Conservation (phyloP, 2,797 vertebrate genomes). For the Clangula hyemalis region DNA sequence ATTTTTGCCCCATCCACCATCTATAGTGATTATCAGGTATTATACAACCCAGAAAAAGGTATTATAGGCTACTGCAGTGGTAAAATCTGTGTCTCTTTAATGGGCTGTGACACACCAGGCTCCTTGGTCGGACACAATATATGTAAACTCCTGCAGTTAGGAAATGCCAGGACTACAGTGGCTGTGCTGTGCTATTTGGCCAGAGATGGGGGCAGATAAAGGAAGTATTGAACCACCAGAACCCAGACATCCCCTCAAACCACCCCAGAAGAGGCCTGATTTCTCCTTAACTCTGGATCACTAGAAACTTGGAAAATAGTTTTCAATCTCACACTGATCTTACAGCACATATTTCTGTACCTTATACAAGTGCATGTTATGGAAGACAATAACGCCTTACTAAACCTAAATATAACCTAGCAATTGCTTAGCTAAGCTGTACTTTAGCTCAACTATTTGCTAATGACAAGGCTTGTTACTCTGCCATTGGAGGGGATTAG, state of each 20-base stretch:
- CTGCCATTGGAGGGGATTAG: not conserved
- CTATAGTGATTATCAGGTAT: not conserved
- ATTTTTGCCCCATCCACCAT: not conserved
- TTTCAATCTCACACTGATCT: not conserved
- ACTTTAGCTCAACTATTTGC: not conserved
- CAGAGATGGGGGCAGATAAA: fast-evolving
- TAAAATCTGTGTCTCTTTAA: not conserved
- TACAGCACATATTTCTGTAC: not conserved
- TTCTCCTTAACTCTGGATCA: not conserved
- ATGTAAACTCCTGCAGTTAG: not conserved
- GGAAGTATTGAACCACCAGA: not conserved
- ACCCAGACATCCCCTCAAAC: not conserved
- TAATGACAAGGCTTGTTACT: not conserved
- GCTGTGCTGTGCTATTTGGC: not conserved
- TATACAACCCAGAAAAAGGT: not conserved
- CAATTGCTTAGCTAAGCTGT: conserved; percentile 12
- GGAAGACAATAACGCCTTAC: not conserved
- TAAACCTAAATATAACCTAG: not conserved
- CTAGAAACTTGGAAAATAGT: not conserved
- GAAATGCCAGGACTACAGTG: not conserved
- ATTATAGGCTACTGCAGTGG: not conserved
- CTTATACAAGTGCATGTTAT: not conserved
- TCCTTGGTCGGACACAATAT: fast-evolving
- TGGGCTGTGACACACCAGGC: fast-evolving
- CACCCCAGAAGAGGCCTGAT: not conserved